A percentile compares a stretch with the other conserved stretches of the same genome.
phyloP scores from a whole-genome alignment of 2,113 vertebrate genomes.

The Mungos mungo region DNA sequence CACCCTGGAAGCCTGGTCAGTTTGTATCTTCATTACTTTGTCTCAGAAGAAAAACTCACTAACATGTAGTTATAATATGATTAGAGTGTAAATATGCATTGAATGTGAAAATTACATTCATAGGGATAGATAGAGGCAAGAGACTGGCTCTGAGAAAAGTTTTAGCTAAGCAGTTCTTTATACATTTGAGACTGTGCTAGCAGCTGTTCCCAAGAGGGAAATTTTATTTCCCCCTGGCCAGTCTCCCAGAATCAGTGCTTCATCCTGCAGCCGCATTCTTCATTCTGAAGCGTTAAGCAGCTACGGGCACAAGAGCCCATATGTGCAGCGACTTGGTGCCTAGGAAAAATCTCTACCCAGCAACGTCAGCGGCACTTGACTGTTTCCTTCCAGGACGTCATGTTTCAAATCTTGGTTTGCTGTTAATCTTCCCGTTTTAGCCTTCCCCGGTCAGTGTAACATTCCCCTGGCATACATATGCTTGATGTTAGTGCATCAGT shows the following conservation, averaged over 20 bases:
- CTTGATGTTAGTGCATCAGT: background rate
- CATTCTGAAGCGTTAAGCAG: background rate
- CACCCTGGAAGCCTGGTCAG: background rate
- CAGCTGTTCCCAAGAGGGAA: background rate
- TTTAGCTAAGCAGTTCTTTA: background rate
- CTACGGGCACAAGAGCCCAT: background rate
- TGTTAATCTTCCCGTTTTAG: background rate
- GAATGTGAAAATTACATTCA: background rate
- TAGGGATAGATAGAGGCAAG: slow-evolving; percentile 4
- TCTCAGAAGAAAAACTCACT: background rate
- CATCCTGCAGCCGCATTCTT: background rate
- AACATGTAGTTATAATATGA: background rate
- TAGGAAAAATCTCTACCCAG: background rate
- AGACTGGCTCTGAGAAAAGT: background rate
- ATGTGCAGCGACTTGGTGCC: background rate
- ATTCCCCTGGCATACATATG: rapidly evolving
- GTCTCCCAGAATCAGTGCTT: slow-evolving; percentile 38
- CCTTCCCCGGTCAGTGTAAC: background rate
- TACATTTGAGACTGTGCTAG: background rate
- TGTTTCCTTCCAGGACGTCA: background rate
- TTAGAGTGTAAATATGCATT: background rate
- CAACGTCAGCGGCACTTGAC: background rate
- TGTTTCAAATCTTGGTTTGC: background rate
- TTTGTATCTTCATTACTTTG: background rate
- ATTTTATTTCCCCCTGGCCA: slow-evolving; percentile 23